phyloP scores from a whole-genome alignment of 1,140 invertebrate species.

The Diabrotica undecimpunctata region DNA sequence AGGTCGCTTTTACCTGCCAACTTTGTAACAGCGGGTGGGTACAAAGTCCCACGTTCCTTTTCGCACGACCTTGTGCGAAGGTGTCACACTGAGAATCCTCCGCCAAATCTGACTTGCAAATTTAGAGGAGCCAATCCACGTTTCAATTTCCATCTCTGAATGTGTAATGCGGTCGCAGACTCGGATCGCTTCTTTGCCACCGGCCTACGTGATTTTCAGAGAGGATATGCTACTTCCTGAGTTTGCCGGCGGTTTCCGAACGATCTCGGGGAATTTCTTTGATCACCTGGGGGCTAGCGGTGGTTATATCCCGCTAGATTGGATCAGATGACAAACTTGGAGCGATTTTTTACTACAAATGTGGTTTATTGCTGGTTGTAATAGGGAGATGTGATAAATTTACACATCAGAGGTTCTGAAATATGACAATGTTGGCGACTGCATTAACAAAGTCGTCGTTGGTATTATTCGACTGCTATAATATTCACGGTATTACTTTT shows the following conservation, averaged over 20 bases:
- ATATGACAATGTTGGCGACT: too few species aligned
- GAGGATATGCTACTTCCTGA: conserved; percentile 4
- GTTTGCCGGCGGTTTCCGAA: conserved; percentile 2
- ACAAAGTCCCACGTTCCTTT: neutral
- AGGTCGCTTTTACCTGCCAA: too few species aligned
- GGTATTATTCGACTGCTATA: too few species aligned
- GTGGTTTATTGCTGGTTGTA: too few species aligned
- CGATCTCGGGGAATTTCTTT: conserved; percentile 1
- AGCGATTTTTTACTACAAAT: too few species aligned
- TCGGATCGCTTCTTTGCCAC: conserved; percentile 16
- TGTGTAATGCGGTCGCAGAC: conserved; percentile 29
- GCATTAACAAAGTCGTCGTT: too few species aligned
- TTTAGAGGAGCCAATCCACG: conserved; percentile 29
- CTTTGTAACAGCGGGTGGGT: too few species aligned
- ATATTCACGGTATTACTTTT: too few species aligned
- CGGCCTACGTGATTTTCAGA: conserved; percentile 14
- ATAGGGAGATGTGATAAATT: too few species aligned
- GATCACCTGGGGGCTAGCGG: neutral
- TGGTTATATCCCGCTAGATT: neutral
- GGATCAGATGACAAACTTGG: neutral
- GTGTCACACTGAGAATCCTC: conserved; percentile 19
- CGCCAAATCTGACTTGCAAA: conserved; percentile 29
- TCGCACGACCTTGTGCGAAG: conserved; percentile 18
- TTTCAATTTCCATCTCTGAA: conserved; percentile 32
- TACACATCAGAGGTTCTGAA: too few species aligned